Percentiles rank a stretch among this genome's conserved stretches.
These are phyloP conservation scores for Galago senegalensis DNA, from an alignment of 2,797 vertebrate genomes.

Conservation along the genomic window DNA sequence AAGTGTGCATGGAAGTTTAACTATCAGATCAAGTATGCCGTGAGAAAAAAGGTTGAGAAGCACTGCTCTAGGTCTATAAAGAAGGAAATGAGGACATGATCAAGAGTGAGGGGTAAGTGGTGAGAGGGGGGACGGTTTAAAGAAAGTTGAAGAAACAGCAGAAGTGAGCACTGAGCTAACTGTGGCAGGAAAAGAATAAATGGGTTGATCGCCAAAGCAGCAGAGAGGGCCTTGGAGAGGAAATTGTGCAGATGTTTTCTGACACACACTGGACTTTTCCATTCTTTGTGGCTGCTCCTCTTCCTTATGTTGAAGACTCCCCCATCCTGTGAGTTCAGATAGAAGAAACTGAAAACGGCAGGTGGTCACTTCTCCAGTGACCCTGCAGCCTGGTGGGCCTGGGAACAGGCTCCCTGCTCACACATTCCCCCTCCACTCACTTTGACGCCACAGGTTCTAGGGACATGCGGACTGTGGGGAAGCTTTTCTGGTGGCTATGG, in stretches of 20 bases:
- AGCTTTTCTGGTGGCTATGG: not conserved
- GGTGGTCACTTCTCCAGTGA: not conserved
- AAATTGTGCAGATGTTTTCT: not conserved
- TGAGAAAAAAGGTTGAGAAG: no score
- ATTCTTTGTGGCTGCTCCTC: not conserved
- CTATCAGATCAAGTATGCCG: no score
- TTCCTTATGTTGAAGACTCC: not conserved
- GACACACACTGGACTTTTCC: not conserved
- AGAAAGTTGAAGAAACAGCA: slow-evolving; percentile 3
- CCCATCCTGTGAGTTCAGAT: not conserved
- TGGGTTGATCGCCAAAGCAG: not conserved
- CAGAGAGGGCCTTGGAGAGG: not conserved
- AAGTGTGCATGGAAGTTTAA: no score
- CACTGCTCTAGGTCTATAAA: not conserved
- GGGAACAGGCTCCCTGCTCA: not conserved
- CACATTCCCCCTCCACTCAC: not conserved
- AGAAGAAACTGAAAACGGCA: not conserved
- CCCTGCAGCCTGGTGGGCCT: not conserved
- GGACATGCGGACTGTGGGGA: rapidly evolving
- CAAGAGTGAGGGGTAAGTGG: not conserved
- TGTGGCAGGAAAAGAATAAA: not conserved
- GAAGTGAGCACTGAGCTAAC: not conserved
- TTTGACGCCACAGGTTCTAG: not conserved
- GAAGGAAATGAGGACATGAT: not conserved
- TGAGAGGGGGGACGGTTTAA: not conserved